Percentiles rank a stretch among this genome's conserved stretches.
phyloP scores from a whole-genome alignment of 2,797 vertebrate species.

The Acanthurus leucopareius region DNA sequence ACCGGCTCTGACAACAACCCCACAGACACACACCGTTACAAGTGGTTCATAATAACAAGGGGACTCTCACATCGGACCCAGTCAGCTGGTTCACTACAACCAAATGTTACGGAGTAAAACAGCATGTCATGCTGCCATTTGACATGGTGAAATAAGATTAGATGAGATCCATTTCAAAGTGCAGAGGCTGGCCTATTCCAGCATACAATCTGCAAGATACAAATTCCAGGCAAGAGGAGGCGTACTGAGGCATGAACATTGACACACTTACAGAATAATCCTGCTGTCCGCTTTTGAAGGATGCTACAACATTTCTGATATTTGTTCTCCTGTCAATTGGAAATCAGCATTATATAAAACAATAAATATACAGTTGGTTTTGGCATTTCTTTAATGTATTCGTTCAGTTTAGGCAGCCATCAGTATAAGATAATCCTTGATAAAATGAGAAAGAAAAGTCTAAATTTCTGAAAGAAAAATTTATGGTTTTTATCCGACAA shows the following conservation, averaged over 20 bases:
- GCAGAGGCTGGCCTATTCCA: constrained; percentile 67
- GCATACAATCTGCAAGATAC: constrained; percentile 55
- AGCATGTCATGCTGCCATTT: constrained; percentile 87
- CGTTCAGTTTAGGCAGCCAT: neutral
- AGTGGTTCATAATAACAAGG: constrained; percentile 84
- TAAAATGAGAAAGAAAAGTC: constrained; percentile 13
- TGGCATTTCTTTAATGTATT: neutral
- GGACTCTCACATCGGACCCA: constrained; percentile 77
- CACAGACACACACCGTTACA: constrained; percentile 83
- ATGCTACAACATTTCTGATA: constrained; percentile 21
- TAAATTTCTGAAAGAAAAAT: neutral
- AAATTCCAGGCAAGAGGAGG: constrained; percentile 62
- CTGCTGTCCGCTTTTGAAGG: constrained; percentile 33
- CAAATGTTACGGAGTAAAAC: constrained; percentile 87
- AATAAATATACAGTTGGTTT: constrained; percentile 6
- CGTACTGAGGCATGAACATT: constrained; percentile 67
- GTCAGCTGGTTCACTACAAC: constrained; percentile 84
- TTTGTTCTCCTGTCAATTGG: constrained; percentile 14
- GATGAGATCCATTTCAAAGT: constrained; percentile 84
- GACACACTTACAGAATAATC: constrained; percentile 68
- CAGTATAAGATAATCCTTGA: neutral
- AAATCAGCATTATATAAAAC: neutral
- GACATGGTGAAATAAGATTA: constrained; percentile 87
- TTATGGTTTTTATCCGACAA: neutral
- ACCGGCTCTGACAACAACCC: constrained; percentile 85